These are phyloP conservation scores for Naso thynnoides DNA, from an alignment of 2,797 vertebrate genomes.

Conservation along the genomic window DNA sequence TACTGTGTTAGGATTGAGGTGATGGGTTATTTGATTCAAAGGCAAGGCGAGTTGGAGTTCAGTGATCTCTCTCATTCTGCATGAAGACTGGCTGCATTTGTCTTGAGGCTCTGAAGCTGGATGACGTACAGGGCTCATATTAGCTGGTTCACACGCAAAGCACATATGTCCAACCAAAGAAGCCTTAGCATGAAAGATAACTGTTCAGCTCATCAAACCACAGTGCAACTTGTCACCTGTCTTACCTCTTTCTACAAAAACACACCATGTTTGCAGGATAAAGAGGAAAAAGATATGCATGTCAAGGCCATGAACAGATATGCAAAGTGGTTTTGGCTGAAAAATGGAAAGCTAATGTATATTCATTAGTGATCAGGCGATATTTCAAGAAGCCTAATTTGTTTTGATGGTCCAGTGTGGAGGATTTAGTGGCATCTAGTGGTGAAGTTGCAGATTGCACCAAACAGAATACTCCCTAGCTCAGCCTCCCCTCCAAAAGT, in stretches of 20 bases:
- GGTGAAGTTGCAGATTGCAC: too few relatives aligned
- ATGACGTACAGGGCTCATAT: constrained; percentile 37
- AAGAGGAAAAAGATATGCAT: not conserved
- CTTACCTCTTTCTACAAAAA: not conserved
- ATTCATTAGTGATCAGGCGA: not conserved
- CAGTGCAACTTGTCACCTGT: not conserved
- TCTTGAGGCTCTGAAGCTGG: constrained; percentile 33
- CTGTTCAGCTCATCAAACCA: constrained; percentile 2
- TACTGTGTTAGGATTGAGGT: too few relatives aligned
- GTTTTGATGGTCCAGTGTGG: too few relatives aligned
- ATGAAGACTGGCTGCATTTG: constrained; percentile 47
- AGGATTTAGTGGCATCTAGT: too few relatives aligned
- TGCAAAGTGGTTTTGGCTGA: not conserved
- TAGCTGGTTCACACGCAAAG: not conserved
- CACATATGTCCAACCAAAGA: not conserved
- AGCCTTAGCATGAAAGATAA: not conserved
- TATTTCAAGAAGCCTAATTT: too few relatives aligned
- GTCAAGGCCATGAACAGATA: not conserved
- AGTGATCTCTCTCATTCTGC: constrained; percentile 40
- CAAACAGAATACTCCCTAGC: too few relatives aligned
- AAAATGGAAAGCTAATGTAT: not conserved
- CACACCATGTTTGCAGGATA: not conserved
- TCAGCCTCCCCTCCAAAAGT: too few relatives aligned
- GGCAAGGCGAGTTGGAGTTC: constrained; percentile 35
- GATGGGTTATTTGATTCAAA: constrained; percentile 39